Conservation (phyloP, 2,113 vertebrate genomes). For the Myodes glareolus region DNA sequence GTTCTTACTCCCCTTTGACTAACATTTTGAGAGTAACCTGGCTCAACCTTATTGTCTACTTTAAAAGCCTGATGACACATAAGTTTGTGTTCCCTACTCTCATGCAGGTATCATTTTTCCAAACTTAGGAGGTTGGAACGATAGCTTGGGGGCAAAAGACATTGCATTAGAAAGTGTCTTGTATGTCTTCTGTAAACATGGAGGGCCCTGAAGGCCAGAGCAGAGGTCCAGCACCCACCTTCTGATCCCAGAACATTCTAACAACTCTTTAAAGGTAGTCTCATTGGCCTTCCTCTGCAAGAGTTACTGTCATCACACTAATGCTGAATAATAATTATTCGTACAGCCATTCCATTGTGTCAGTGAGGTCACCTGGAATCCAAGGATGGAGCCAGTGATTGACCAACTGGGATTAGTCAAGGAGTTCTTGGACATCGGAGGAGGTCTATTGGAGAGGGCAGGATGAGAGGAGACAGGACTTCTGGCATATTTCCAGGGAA, state of each 20-base stretch:
- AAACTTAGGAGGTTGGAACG: neutral
- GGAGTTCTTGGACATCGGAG: neutral
- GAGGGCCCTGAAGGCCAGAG: too few species aligned
- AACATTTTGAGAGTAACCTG: neutral
- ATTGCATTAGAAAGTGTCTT: accelerated
- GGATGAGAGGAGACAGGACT: neutral
- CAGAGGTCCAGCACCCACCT: accelerated
- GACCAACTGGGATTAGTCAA: neutral
- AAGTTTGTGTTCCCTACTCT: accelerated
- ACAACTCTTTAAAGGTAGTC: neutral
- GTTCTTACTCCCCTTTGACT: neutral
- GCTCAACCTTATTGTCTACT: neutral
- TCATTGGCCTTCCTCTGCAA: neutral
- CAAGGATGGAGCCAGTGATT: neutral
- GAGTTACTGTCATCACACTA: neutral
- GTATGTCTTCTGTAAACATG: accelerated
- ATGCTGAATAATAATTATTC: neutral
- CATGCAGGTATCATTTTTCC: accelerated
- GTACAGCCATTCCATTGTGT: neutral
- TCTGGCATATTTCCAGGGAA: neutral
- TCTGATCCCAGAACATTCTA: accelerated
- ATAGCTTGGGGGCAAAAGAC: accelerated
- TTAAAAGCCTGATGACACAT: too few species aligned
- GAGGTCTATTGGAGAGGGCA: neutral
- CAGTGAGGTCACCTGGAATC: neutral